Base-by-base conservation (phyloP, 2,797 vertebrate genomes). In the Macrochelys suwanniensis region DNA sequence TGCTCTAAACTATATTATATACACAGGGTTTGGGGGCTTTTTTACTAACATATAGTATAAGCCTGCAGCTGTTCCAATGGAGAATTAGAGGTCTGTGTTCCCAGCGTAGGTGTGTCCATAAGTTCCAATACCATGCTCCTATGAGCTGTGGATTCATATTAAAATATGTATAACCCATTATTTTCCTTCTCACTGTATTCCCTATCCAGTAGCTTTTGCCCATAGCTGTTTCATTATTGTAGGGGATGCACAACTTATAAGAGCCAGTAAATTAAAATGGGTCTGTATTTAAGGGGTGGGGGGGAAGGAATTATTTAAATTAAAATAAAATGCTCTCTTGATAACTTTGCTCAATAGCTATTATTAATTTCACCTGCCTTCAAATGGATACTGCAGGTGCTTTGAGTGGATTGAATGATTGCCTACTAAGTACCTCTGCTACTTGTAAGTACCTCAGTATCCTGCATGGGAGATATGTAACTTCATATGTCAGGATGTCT, bases 381-480 rank as follows among this genome's bases (percentile, higher is more conserved):
- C 89, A 92, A 91, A 88, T 90, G 86, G 94, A 86, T 96, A 94
- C 93, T 95, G 92, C 84, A 97, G 87, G 51, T 97, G 84, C 91
- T 97, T 96, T 97, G 94, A 97, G 95, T 92, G 91, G 89, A 96
- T 95, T 96, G 92, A 95, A 94, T 95, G 95, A 90, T 79, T 95
- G 56, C 83, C 80, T 90, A 50, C 57, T 93, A 86, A 96, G 83
- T 91, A 95, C 25, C 42, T 90, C 76, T 21, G 76, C 92, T 91
- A 76, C 78, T 79, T 87, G 7, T 88, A 90, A 94, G 86, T 89
- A 80, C 78, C 84, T 89, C 47, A 80, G 82, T 84, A 65, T 85
- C 56, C 59, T 54, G 2, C 33, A 83, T 86, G 88, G 89, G 92
- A 92, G 81, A 94, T 89, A 89, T 95, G 68, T 90, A 89, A 82